Conservation (phyloP, 2,797 vertebrate genomes). For the Enteromius anoplus region DNA sequence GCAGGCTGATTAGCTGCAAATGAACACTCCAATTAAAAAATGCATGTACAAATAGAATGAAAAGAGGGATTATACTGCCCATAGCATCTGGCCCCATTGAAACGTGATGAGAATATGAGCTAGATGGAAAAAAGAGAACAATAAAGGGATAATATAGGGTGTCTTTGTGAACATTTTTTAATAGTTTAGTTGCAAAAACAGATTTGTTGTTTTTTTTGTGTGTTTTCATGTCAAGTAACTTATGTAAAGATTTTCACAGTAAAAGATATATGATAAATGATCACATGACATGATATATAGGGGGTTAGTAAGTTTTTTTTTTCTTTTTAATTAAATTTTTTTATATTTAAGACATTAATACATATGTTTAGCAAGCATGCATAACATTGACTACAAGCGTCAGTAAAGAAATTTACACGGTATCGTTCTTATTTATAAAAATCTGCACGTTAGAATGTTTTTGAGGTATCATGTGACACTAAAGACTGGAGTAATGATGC, state of each 20-base stretch:
- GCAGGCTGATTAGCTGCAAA: constrained; percentile 64
- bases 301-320: not conserved
- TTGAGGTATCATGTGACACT: not conserved
- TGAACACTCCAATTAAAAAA: constrained; percentile 54
- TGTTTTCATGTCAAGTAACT: no score
- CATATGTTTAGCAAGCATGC: not conserved
- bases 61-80: not conserved
- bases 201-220: no score
- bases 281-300: not conserved
- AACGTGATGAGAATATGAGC: constrained; percentile 13
- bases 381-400: not conserved
- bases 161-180: not conserved
- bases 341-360: not conserved
- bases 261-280: not conserved
- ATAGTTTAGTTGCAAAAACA: not conserved
- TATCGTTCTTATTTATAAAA: not conserved
- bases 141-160: not conserved
- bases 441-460: not conserved
- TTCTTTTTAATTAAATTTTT: not conserved
- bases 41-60: constrained; percentile 25
- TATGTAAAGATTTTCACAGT: no score
- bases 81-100: not conserved
- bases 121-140: not conserved
- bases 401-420: not conserved
- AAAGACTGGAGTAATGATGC: not conserved